phyloP scores from a whole-genome alignment of 1,140 invertebrate genomes.

The Drosophila nigrodunni region DNA sequence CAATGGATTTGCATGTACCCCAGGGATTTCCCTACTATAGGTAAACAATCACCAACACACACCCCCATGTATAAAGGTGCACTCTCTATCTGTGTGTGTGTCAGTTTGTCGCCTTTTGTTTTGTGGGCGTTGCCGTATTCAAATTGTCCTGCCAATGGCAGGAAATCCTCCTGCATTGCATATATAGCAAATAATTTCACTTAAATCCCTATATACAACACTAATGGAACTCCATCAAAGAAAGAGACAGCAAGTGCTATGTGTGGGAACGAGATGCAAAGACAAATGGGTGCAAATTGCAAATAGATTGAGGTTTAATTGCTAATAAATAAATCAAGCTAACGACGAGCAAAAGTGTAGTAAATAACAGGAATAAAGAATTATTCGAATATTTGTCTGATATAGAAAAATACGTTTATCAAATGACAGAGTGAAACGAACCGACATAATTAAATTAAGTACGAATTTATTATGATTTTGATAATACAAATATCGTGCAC shows the following conservation, averaged over 20 bases:
- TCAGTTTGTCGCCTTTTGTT: conserved; percentile 40
- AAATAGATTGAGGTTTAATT: conserved; percentile 40
- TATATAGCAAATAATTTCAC: conserved; percentile 32
- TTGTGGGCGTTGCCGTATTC: conserved; percentile 68
- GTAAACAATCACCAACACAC: conserved; percentile 85
- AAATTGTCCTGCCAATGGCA: conserved; percentile 57
- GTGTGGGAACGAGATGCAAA: not conserved
- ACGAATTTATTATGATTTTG: too few species aligned
- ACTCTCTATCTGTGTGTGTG: conserved; percentile 17
- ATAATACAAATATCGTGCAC: too few species aligned
- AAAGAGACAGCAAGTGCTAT: not conserved
- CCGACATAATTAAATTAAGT: too few species aligned
- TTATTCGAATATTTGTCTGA: too few species aligned
- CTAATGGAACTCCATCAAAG: conserved; percentile 6
- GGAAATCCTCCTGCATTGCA: conserved; percentile 6
- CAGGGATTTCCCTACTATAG: conserved; percentile 95
- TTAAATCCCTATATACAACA: conserved; percentile 24
- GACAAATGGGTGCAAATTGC: conserved; percentile 43
- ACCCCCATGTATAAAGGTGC: conserved; percentile 23
- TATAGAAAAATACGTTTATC: too few species aligned
- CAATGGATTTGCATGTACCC: conserved; percentile 94
- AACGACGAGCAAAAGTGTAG: not conserved
- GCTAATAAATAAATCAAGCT: conserved; percentile 32
- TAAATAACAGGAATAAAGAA: not conserved
- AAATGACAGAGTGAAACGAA: too few species aligned